Base-by-base conservation (phyloP, 2,888 invertebrate species). In the Andrena flavipes region DNA sequence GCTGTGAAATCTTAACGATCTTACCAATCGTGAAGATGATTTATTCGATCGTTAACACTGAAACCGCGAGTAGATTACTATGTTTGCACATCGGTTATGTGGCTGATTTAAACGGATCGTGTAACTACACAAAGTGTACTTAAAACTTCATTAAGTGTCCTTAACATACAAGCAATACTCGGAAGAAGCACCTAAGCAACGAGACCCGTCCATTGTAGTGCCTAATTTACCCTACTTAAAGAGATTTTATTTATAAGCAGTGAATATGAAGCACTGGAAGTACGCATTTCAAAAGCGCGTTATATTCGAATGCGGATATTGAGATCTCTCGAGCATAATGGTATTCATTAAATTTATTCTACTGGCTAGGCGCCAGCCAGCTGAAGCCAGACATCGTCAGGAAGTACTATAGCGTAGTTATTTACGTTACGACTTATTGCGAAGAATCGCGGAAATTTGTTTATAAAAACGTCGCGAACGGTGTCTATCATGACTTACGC, bases 191-290 rank as follows among this genome's bases (percentile, higher is more conserved):
- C 78, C 83, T 84, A 73, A 84, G 84, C 78, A 88, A 91, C 82
- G 78, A 88, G 78, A 89, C 89, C 91, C 91, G 91, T 91, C 91
- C 91, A 91, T 88, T 85, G 88, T 91, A 91, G 90, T 90, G 91
- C 91, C 91, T 91, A 91, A 87, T 84, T 76, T 81, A 79, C 63
- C 76, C 78, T 83, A 69, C 82, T 81, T 82, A 76, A 80, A 82
- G 30, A 68, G 76, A 74, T 86, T 84, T 72, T 87, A 89, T 86
- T 88, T 84, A 82, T 82, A 85, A 87, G 67, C 67, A 64, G 42
- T 73, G 76, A 90, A 85, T 85, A 86, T 82, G 82, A 86, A 80
- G 78, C 70, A 80, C 78, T 30, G 67, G 73, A 76, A 51, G 48
- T 74, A 62, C 54, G 64, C 59, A 86, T 84, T 86, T 48, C 74